Evolutionary conservation across 2,797 vertebrate species (phyloP), one percentile per base, ranked within the genome.

Genomic region (Pteropus rufus): DNA sequence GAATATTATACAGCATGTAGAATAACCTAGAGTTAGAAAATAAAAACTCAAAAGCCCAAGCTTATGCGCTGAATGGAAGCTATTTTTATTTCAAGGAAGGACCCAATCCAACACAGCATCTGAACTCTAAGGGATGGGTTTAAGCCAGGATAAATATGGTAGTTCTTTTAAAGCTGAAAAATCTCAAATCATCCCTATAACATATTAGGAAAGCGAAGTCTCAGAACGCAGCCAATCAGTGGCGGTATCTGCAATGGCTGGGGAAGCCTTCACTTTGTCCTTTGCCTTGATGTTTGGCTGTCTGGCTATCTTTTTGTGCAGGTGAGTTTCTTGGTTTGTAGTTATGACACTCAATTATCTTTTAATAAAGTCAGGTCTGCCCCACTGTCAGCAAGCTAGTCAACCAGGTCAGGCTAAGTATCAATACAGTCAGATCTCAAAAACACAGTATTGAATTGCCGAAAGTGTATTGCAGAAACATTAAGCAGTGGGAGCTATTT

Each of bases 11-110:
- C 0, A 95, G 9, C 10, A 52, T 23, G 1, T 81, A 58, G 26
- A 56, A 73, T 86, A 62, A 88, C 80, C 19, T 79, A 52, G 34
- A 84, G 9, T 29, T 84, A n/a, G 41, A 89, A 83, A 94, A 95
- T 85, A 52, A 72, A 86, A 64, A 39, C 16, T 64, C 39, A 95
- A 64, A 84, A 58, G 76, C 44, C 16, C 77, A 70, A 82, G 67
- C 11, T n/a, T 44, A 64, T 91, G 46, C 39, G 62, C 4, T 70
- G 54, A 93, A 19, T 67, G 41, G 34, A 67, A 76, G 46, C 29
- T 39, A 62, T 77, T 10, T 89, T 87, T 77, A 76, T 80, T 44
- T 16, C 21, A 39, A 83, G 4, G 49, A 14, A 49, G 24, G 9
- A 8, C 18, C 8, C 24, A 81, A 24, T 85, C 15, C 3, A 62